Conservation (phyloP, 2,113 vertebrate species). For the Brachirus orientalis region DNA sequence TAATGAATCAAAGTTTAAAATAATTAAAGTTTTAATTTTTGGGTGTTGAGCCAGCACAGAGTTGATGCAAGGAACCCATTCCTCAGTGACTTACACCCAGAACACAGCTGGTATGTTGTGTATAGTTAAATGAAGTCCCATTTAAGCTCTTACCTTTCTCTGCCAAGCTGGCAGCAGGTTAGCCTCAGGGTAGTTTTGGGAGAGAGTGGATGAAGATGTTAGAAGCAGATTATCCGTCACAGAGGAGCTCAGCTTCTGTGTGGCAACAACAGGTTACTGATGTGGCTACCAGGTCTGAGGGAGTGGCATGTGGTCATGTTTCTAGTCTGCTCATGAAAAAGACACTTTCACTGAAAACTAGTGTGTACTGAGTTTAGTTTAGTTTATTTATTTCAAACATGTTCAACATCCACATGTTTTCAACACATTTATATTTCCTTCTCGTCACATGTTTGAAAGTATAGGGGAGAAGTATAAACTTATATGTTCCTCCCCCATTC, state of each 20-base stretch:
- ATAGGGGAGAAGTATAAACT: too few species aligned
- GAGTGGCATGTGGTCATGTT: constrained; percentile 10
- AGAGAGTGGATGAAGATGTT: constrained; percentile 13
- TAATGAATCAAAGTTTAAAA: too few species aligned
- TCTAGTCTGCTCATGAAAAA: constrained; percentile 6
- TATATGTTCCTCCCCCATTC: too few species aligned
- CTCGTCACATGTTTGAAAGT: too few species aligned
- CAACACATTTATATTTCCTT: too few species aligned
- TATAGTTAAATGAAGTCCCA: constrained; percentile 43
- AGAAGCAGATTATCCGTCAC: neutral
- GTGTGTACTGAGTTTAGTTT: too few species aligned
- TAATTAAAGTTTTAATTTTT: too few species aligned
- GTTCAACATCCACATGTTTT: too few species aligned
- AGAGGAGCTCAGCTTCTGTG: constrained; percentile 5
- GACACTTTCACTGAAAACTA: neutral
- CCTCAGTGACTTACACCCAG: neutral
- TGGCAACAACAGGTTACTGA: constrained; percentile 16
- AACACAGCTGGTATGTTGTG: constrained; percentile 17
- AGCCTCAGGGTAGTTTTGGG: constrained; percentile 14
- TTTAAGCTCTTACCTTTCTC: constrained; percentile 17
- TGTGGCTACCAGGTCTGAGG: neutral
- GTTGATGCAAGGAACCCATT: neutral
- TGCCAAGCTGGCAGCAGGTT: constrained; percentile 20
- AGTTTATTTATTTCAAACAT: too few species aligned
- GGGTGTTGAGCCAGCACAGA: neutral